A percentile compares a stretch with the other conserved stretches of the same genome.
Evolutionary conservation across 2,113 vertebrate species (phyloP).

Genomic region (Microcebus ravelobensis): DNA sequence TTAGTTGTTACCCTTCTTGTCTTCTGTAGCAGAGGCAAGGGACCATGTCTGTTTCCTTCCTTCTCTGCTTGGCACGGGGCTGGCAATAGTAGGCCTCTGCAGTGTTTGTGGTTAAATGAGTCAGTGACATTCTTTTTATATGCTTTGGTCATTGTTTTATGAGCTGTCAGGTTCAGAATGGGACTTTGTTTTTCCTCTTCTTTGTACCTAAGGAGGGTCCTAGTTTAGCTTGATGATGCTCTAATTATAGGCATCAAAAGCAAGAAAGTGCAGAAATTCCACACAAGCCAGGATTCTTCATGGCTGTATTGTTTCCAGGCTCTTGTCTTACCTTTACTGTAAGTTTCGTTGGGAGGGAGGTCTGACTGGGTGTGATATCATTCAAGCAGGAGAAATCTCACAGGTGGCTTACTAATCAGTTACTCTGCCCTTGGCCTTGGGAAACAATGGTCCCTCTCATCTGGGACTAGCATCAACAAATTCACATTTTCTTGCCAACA

Average conservation of each 20-base stretch:
- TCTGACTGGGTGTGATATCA: background rate
- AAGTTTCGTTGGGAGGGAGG: slow-evolving; percentile 43
- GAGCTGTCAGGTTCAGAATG: slow-evolving; percentile 51
- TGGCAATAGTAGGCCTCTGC: slow-evolving; percentile 48
- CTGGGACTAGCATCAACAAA: slow-evolving; percentile 46
- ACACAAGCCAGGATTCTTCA: background rate
- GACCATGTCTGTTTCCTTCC: background rate
- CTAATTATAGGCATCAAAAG: slow-evolving; percentile 43
- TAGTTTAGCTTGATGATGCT: slow-evolving; percentile 2
- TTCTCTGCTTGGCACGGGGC: background rate
- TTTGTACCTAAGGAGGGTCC: slow-evolving; percentile 42
- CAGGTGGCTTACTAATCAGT: slow-evolving; percentile 58
- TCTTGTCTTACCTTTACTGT: slow-evolving; percentile 35
- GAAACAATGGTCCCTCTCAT: slow-evolving; percentile 38
- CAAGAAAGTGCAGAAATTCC: slow-evolving; percentile 38
- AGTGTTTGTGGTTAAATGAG: slow-evolving; percentile 48
- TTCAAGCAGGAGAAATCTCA: slow-evolving; percentile 31
- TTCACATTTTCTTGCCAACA: slow-evolving; percentile 58
- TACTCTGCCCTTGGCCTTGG: slow-evolving; percentile 52
- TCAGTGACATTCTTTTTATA: slow-evolving; percentile 43
- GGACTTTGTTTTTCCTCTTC: slow-evolving; percentile 45
- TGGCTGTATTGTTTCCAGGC: background rate
- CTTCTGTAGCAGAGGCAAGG: background rate
- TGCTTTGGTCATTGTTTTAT: slow-evolving; percentile 65
- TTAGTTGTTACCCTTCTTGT: background rate